Percentiles rank a stretch among this genome's conserved stretches.
Conservation (phyloP, 2,888 invertebrate genomes). For the Smittia sp. region DNA sequence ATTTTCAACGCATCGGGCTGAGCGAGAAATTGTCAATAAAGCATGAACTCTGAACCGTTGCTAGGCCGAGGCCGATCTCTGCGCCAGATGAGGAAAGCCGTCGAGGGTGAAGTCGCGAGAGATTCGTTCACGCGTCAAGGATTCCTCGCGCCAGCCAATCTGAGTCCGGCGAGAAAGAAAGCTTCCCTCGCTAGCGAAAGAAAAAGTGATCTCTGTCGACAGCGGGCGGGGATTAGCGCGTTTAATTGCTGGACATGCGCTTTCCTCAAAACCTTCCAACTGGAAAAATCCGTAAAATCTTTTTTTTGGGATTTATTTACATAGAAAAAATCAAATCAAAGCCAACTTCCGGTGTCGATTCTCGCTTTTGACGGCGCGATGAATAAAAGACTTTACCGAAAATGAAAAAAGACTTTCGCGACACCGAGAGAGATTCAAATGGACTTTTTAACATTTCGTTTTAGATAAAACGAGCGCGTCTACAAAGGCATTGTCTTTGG, state of each 20-base stretch:
- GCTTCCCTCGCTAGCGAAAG: not conserved
- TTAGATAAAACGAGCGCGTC: not conserved
- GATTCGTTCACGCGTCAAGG: not conserved
- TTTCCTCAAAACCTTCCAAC: slow-evolving; percentile 26
- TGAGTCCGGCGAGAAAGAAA: slow-evolving; percentile 3
- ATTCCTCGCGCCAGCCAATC: slow-evolving; percentile 26
- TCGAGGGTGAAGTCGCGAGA: not conserved
- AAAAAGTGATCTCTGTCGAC: not conserved
- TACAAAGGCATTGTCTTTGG: slow-evolving; percentile 24
- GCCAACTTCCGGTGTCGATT: slow-evolving; percentile 38
- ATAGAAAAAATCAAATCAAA: slow-evolving; percentile 41
- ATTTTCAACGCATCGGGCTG: not conserved
- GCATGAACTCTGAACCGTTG: slow-evolving; percentile 39
- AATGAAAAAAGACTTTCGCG: slow-evolving; percentile 18
- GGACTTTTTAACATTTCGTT: not conserved
- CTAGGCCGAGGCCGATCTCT: not conserved
- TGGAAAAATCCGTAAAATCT: slow-evolving; percentile 40
- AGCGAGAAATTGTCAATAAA: slow-evolving; percentile 39
- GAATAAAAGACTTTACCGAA: not conserved
- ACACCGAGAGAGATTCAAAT: not conserved
- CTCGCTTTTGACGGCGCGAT: not conserved
- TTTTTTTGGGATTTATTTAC: slow-evolving; percentile 38
- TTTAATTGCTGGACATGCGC: slow-evolving; percentile 41
- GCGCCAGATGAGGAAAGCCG: no score
- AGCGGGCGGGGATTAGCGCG: slow-evolving; percentile 33